Percentiles rank a stretch among this genome's conserved stretches.
Conservation (phyloP, 2,797 vertebrate genomes). For the Cirrhinus molitorella region DNA sequence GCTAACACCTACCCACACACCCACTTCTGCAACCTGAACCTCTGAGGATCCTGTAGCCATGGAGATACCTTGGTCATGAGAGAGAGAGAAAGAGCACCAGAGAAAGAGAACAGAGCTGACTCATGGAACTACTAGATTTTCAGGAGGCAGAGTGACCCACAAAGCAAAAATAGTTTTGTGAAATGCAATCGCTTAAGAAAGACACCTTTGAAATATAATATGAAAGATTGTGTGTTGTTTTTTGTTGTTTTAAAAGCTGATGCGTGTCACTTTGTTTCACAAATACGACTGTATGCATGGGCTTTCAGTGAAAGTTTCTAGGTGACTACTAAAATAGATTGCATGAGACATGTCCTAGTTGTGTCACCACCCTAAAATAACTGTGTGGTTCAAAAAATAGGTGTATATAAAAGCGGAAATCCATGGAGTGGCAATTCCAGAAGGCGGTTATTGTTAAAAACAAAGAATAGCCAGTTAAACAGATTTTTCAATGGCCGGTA, state of each 20-base stretch:
- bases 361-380: slow-evolving; percentile 30
- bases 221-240: background rate
- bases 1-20: slow-evolving; percentile 56
- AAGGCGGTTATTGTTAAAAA: background rate
- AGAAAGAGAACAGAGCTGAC: slow-evolving; percentile 53
- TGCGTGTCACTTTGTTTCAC: background rate
- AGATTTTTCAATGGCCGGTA: background rate
- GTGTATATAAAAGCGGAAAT: background rate
- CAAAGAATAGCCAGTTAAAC: background rate
- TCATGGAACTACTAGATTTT: slow-evolving; percentile 47
- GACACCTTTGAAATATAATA: background rate
- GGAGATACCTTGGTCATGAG: slow-evolving; percentile 58
- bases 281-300: background rate
- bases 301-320: slow-evolving; percentile 10
- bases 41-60: slow-evolving; percentile 58
- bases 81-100: slow-evolving; percentile 42
- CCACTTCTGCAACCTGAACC: slow-evolving; percentile 53
- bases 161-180: slow-evolving; percentile 8
- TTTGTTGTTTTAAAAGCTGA: background rate
- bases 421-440: background rate
- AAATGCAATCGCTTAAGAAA: background rate
- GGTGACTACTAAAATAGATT: slow-evolving; percentile 13
- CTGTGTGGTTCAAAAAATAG: background rate
- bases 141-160: slow-evolving; percentile 30
- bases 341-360: slow-evolving; percentile 30